A percentile compares a stretch with the other conserved stretches of the same genome.
Conservation (phyloP, 1,140 invertebrate species). For the Drosophila gunungcola region DNA sequence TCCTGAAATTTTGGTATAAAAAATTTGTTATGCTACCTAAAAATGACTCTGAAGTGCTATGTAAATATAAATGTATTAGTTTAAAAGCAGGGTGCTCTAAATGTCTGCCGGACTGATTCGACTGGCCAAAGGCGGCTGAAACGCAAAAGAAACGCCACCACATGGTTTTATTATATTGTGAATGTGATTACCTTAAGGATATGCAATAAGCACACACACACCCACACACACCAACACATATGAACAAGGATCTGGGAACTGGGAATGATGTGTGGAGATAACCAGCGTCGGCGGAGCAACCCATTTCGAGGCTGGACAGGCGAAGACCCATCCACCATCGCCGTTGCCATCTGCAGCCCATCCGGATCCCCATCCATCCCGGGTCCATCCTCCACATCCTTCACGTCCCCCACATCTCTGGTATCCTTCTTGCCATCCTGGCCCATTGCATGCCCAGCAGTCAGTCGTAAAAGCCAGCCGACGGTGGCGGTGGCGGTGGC, state of each 20-base stretch:
- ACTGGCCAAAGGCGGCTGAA: constrained; percentile 62
- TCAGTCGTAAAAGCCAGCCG: constrained; percentile 34
- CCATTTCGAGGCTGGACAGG: constrained; percentile 53
- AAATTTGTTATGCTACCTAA: no score
- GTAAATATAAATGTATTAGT: background rate
- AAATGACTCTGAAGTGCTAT: no score
- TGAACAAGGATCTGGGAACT: constrained; percentile 16
- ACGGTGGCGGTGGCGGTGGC: background rate
- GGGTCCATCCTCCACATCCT: constrained; percentile 5
- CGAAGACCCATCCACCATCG: constrained; percentile 42
- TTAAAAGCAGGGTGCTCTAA: background rate
- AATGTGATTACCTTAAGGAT: constrained; percentile 84
- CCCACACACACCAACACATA: constrained; percentile 17
- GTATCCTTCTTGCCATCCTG: background rate
- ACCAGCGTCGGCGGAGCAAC: constrained; percentile 43
- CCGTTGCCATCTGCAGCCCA: constrained; percentile 18
- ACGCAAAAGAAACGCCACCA: constrained; percentile 72
- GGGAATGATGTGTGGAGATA: constrained; percentile 50
- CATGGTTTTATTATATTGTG: constrained; percentile 83
- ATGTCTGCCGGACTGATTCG: background rate
- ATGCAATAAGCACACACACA: constrained; percentile 77
- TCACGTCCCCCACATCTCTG: background rate
- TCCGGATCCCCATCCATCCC: background rate
- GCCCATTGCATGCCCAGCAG: constrained; percentile 41
- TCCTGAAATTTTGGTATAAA: no score